Evolutionary conservation across 2,113 vertebrate species (phyloP), one percentile per base, ranked within the genome.

Genomic region (Neopipo cinnamomea): DNA sequence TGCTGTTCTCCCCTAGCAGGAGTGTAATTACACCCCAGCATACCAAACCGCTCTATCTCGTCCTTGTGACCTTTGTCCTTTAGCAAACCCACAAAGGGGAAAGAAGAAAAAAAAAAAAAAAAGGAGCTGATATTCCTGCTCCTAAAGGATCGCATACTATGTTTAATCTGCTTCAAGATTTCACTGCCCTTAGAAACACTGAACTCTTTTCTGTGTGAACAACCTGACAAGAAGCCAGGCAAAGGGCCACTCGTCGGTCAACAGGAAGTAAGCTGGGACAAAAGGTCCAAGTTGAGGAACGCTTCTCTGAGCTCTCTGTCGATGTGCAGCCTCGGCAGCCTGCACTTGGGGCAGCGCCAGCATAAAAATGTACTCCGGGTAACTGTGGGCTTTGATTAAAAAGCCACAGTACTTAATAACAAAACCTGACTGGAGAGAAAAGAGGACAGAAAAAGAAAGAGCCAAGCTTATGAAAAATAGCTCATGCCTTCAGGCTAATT

Each of bases 251-350:
- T 92, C 46, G 37, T 74, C 88, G 98, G 98, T 98, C 98, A 98
- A 97, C 97, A 98, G 98, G 98, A 98, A 98, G 97, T 97, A 96
- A 97, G 96, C 81, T 58, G 84, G 97, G 97, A 98, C 98, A 98
- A 98, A 98, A 98, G 98, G 98, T 98, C 98, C 97, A 96, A 98
- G 98, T 97, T 98, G 94, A 98, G 97, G 98, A 99, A 98, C 97
- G 96, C 91, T 89, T 65, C 91, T 96, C 96, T 44, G 96, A 87
- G 95, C 97, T 97, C 98, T 97, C 97, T 98, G 98, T 98, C 53
- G 85, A 98, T 97, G 94, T 82, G 95, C 96, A 92, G 95, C 96
- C 97, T 95, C 97, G 91, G 98, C 97, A 98, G 97, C 97, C 89
- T 97, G 94, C 44, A 35, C 93, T 96, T 97, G 95, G 93, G 95